Base-by-base conservation (phyloP, 2,888 invertebrate species). In the Caenorhabditis japonica region DNA sequence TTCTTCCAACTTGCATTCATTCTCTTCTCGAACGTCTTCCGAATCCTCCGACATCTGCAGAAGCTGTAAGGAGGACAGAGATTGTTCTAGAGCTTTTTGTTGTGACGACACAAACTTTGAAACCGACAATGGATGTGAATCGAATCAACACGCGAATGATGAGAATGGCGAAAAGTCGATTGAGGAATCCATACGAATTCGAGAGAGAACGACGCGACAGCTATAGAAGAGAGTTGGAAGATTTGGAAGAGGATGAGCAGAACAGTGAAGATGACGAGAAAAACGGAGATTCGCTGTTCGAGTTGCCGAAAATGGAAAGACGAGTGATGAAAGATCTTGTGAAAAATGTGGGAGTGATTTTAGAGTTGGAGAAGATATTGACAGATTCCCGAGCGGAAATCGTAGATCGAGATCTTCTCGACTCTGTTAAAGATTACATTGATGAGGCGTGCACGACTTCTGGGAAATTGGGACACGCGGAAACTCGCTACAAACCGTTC, bases 1-100 rank as follows among this genome's bases (percentile, higher is more conserved):
- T 72, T 30, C 51, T 81, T 2, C 81, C 81, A 0, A 69, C 75
- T 4, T 81, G 81, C 33, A 56, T 78, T 33, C 72, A 77, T 43
- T 58, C 79, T 21, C 19, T 79, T 8, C 53, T 79, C 15, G 34
- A 69, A 19, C 38, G 41, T 15, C n/a, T 51, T 0, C 47, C 36
- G 3, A 19, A 36, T 36, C 33, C 58, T 0, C 52, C 66, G 15
- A 49, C 64, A 0, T 19, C 19, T 33, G 46, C 51, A 5, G 34
- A 43, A 13, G 51, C 55, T 4, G 34, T 68, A 13, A 19, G 25
- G 1, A 12, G 38, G 0, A 58, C 56, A 12, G 38, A 51, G 8
- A 44, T 62, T 21, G 52, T 36, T 0, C 8, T 62, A n/a, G 44
- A 62, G 25, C 23, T 52, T 13, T 7, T 52, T 10, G 49, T 59